phyloP scores from a whole-genome alignment of 2,797 vertebrate genomes.

The Eutrigla gurnardus region DNA sequence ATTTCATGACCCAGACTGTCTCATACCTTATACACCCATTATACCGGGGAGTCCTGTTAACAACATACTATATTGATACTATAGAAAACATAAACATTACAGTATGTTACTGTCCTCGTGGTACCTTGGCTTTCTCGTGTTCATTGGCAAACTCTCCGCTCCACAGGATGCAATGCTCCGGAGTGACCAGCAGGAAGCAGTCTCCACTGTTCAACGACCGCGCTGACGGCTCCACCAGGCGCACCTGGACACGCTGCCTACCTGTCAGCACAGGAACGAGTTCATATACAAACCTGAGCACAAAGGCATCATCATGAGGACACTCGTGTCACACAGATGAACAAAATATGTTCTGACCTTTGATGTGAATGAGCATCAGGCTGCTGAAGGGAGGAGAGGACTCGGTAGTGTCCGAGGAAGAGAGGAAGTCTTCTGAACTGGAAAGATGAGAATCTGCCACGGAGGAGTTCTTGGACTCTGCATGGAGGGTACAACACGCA shows the following conservation, averaged over 20 bases:
- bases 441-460: slow-evolving; percentile 21
- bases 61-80: background rate
- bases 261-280: slow-evolving; percentile 70
- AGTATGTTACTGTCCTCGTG: background rate
- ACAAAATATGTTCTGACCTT: slow-evolving; percentile 76
- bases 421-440: slow-evolving; percentile 50
- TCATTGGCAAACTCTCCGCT: slow-evolving; percentile 83
- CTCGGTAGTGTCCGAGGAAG: slow-evolving; percentile 44
- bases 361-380: slow-evolving; percentile 86
- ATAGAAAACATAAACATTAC: background rate
- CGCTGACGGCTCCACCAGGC: slow-evolving; percentile 81
- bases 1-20: background rate
- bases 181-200: slow-evolving; percentile 85
- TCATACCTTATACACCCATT: background rate
- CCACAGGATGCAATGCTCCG: slow-evolving; percentile 83
- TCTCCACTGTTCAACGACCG: slow-evolving; percentile 86
- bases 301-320: background rate
- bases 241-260: slow-evolving; percentile 82
- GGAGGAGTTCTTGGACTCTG: slow-evolving; percentile 81
- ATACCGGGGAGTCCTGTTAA: background rate
- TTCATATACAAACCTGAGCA: slow-evolving; percentile 23
- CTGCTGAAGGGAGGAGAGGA: slow-evolving; percentile 75
- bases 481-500: background rate
- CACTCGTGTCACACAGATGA: background rate
- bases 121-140: slow-evolving; percentile 84